Percentiles rank a stretch among this genome's conserved stretches.
Conservation (phyloP, 2,797 vertebrate species). For the Balearica regulorum region DNA sequence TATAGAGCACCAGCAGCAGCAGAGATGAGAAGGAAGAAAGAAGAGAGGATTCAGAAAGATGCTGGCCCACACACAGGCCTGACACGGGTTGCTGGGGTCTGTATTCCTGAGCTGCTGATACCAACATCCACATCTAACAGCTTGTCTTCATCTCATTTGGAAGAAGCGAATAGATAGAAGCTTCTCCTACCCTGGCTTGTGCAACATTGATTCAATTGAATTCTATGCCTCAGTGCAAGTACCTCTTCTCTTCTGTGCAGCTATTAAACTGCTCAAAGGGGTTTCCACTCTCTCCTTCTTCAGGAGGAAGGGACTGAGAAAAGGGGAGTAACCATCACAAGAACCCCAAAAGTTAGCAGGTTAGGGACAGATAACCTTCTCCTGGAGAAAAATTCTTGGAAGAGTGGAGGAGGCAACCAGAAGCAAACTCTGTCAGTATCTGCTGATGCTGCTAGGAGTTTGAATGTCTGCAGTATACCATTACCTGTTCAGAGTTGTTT, state of each 20-base stretch:
- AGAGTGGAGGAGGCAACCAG: not conserved
- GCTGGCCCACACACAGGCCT: not conserved
- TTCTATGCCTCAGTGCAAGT: not conserved
- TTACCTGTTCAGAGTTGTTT: not conserved
- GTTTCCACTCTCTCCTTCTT: not conserved
- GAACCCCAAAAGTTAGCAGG: not conserved
- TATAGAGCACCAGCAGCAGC: not conserved
- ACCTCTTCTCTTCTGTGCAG: not conserved
- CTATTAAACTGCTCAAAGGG: not conserved
- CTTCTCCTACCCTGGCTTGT: not conserved
- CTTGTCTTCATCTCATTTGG: not conserved
- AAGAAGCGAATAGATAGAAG: not conserved
- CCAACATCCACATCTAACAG: not conserved
- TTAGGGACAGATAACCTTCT: not conserved
- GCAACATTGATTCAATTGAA: not conserved
- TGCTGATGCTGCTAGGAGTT: not conserved
- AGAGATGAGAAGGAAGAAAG: not conserved
- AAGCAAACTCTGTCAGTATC: not conserved
- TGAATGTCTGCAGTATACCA: not conserved
- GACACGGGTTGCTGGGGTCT: not conserved
- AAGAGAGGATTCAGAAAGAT: not conserved
- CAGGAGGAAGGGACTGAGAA: not conserved
- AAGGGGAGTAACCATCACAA: not conserved
- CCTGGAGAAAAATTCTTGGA: not conserved
- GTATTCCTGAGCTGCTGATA: accelerated